Base-by-base conservation (phyloP, 2,797 vertebrate species). In the Paedocypris micromegethes region DNA sequence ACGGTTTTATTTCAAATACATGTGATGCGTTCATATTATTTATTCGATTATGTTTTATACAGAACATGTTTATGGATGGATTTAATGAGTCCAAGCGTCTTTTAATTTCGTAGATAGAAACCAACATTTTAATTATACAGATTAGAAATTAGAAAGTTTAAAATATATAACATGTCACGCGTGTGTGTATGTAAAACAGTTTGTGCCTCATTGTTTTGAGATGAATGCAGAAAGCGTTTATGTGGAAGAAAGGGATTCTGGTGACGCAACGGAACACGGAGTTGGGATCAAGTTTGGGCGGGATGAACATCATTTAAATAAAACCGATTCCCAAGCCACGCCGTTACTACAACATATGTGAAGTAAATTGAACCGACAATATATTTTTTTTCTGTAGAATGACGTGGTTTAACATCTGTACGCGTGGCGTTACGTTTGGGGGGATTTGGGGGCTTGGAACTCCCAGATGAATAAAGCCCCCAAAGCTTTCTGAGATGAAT, bases 261-360 rank as follows among this genome's bases (percentile, higher is more conserved):
- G 49, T 54, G 9, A 53, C 65, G 60, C 9, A 39, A 7, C 5
- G 41, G 39, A 38, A 59, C 3, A 9, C 4, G 23, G 57, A 9
- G 9, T 41, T 64, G 8, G 47, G 40, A 48, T 59, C 40, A 45
- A 50, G 43, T 59, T 67, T 65, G 64, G 38, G 52, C 59, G 48
- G 39, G 40, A 63, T 43, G 45, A 56, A 63, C 77, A 70, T 79
- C 68, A 72, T 76, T 82, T 75, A 76, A 80, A 82, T 84, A 76
- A 79, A 75, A 79, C 43, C 77, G 74, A 83, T 75, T 89, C 86
- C 88, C 89, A 91, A 89, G 89, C 90, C 86, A 90, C 85, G 90
- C 90, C 84, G 73, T 78, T 60, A 83, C 84, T 79, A 81, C 74
- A 86, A 83, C 90, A 90, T 89, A 88, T 90, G 89, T 75, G 82